Evolutionary conservation across 2,888 invertebrate species (phyloP).

Genomic region (Tenthredo scrophulariae): DNA sequence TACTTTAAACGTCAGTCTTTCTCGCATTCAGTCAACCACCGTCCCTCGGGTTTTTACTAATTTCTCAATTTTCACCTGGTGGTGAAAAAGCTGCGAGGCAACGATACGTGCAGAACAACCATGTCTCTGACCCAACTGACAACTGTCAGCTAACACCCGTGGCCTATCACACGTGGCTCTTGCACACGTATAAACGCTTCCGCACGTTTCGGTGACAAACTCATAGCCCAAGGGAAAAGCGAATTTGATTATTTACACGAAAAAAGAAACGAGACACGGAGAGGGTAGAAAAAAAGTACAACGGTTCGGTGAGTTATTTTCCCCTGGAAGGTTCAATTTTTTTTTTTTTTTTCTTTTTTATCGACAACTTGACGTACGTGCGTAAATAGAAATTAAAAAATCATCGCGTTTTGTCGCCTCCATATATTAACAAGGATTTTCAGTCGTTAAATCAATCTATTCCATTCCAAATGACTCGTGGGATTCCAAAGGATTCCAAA

Average conservation of each 20-base stretch:
- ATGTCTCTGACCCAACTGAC: neutral
- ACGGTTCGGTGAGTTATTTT: neutral
- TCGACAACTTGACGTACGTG: neutral
- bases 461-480: too few species aligned
- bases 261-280: neutral
- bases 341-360: neutral
- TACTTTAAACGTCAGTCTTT: slow-evolving; percentile 16
- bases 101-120: neutral
- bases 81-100: neutral
- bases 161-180: neutral
- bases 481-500: neutral
- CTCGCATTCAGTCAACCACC: neutral
- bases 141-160: neutral
- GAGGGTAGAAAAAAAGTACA: neutral
- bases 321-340: neutral
- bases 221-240: neutral
- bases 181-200: neutral
- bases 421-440: too few species aligned
- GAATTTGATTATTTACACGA: neutral
- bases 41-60: slow-evolving; percentile 1
- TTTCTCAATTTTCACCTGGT: neutral
- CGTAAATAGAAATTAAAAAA: neutral
- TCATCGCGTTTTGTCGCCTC: neutral
- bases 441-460: too few species aligned
- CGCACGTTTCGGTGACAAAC: neutral